phyloP scores from a whole-genome alignment of 2,797 vertebrate species.

The Schizopygopsis malacanthus region DNA sequence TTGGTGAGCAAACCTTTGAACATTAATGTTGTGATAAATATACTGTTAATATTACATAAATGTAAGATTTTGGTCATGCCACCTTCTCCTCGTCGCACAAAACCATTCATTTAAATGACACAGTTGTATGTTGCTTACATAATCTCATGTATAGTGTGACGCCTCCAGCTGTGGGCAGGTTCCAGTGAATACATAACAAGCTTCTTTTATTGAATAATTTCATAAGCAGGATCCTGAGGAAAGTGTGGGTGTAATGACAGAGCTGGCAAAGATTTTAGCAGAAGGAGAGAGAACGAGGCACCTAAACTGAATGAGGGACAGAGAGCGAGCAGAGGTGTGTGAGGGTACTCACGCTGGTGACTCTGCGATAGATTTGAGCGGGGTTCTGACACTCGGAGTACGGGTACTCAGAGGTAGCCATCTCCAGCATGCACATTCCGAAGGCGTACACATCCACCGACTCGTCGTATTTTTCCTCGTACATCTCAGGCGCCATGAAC shows the following conservation, averaged over 20 bases:
- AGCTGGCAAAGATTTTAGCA: slow-evolving; percentile 9
- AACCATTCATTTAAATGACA: not conserved
- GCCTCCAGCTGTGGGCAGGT: slow-evolving; percentile 19
- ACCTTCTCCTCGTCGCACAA: not conserved
- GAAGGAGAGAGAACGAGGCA: not conserved
- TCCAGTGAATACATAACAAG: not conserved
- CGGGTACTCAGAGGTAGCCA: slow-evolving; percentile 99
- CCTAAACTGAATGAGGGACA: not conserved
- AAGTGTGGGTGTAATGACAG: slow-evolving; percentile 30
- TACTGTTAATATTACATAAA: not conserved
- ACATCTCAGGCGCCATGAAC: slow-evolving; percentile 99
- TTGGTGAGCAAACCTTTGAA: not conserved
- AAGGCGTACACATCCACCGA: slow-evolving; percentile 99
- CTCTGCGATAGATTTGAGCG: slow-evolving; percentile 97
- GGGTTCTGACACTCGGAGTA: slow-evolving; percentile 99
- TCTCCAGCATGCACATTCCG: slow-evolving; percentile 99
- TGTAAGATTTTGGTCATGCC: not conserved
- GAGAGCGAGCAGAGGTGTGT: not conserved
- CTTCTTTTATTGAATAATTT: slow-evolving; percentile 30
- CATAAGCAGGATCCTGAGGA: slow-evolving; percentile 21
- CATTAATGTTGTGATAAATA: not conserved
- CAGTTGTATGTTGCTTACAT: not conserved
- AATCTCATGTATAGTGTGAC: slow-evolving; percentile 19
- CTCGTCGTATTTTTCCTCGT: slow-evolving; percentile 99
- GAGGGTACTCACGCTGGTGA: slow-evolving; percentile 87